These are phyloP conservation scores for Monarcha castaneiventris DNA, from an alignment of 2,113 vertebrate species.

Conservation along the genomic window DNA sequence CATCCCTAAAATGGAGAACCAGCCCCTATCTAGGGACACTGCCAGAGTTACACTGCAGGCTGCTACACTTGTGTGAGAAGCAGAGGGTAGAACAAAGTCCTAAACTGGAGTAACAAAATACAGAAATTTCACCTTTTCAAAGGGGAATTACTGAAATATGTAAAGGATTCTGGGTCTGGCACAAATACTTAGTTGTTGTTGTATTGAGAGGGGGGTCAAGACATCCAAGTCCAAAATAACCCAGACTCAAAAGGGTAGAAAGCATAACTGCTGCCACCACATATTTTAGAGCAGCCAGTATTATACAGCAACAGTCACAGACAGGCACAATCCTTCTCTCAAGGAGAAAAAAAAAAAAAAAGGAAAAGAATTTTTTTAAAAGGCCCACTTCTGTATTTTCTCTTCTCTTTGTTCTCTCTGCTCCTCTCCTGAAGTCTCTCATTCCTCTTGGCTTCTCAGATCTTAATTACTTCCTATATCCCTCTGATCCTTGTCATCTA, in stretches of 20 bases:
- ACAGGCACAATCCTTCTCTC: not conserved
- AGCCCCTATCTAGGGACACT: not conserved
- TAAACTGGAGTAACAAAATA: not conserved
- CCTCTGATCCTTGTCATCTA: slow-evolving; percentile 34
- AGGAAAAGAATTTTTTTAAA: not conserved
- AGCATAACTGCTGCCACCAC: not conserved
- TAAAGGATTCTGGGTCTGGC: not conserved
- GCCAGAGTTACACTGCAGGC: not conserved
- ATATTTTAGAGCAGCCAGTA: not conserved
- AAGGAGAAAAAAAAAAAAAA: not conserved
- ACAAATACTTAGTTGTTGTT: not conserved
- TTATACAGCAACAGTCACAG: not conserved
- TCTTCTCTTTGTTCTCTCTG: slow-evolving; percentile 31
- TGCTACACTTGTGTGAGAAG: not conserved
- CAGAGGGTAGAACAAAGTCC: not conserved
- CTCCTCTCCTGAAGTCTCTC: slow-evolving; percentile 19
- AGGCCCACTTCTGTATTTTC: not conserved
- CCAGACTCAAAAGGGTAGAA: not conserved
- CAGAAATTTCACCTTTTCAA: not conserved
- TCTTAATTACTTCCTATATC: slow-evolving; percentile 52
- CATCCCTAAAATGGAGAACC: not conserved
- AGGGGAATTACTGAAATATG: not conserved
- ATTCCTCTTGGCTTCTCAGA: slow-evolving; percentile 13
- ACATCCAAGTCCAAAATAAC: not conserved
- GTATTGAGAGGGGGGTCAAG: not conserved